Base-by-base conservation (phyloP, 2,797 vertebrate genomes). In the Pagetopsis macropterus region DNA sequence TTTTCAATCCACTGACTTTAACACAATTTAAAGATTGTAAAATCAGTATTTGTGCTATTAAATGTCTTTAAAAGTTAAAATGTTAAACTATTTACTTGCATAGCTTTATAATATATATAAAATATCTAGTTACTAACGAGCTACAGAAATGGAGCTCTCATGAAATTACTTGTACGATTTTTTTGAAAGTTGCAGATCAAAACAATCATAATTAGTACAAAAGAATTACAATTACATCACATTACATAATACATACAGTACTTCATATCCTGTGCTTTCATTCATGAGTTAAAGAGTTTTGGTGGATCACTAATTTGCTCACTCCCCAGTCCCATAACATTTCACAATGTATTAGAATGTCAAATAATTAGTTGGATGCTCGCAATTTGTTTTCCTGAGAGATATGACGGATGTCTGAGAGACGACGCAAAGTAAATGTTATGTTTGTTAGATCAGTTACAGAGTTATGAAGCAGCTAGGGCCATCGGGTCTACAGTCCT, bases 331-430 rank as follows among this genome's bases (percentile, higher is more conserved):
- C 21, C 21, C 87, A 85, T 77, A 59, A 79, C 9, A 40, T 91
- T 91, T 90, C 88, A 81, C 67, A 46, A 61, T 81, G 72, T 84
- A 79, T 86, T 81, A 86, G 76, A 75, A 65, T 60, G 73, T 65
- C 33, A 84, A 87, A 88, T 87, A 89, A 88, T 92, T 87, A 74
- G 63, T 78, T 82, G 74, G 61, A 57, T 82, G 80, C 70, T 83
- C 54, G 69, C 72, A 79, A 60, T 75, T 81, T 79, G 74, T 87
- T 87, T 88, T 86, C 87, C 81, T 15, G 60, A 77, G 85, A 86
- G 84, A 84, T 66, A 58, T 46, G 75, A 49, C 23, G 49, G 77
- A 86, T 66, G 79, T 82, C 63, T 79, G 70, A 81, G 79, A 81
- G 59, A 68, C 52, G 56, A 62, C 12, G 11, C 75, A 65, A 66